phyloP scores from a whole-genome alignment of 2,888 invertebrate genomes.

The Ephialtes manifestator region DNA sequence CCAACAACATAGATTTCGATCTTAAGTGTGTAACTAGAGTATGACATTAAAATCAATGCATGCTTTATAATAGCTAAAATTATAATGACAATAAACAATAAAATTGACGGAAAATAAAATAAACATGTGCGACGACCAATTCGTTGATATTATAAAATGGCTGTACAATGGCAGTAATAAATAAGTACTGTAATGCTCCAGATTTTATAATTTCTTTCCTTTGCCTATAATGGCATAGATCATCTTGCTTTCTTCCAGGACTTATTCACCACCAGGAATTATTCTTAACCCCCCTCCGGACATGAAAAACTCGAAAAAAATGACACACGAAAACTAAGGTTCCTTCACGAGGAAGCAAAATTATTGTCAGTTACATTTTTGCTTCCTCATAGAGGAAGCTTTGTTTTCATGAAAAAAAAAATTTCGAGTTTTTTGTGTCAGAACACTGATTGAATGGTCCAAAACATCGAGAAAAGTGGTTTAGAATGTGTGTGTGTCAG shows the following conservation, averaged over 20 bases:
- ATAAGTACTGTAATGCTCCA: slow-evolving; percentile 83
- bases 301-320: no score
- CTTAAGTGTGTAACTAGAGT: slow-evolving; percentile 84
- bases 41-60: slow-evolving; percentile 82
- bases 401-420: no score
- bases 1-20: slow-evolving; percentile 82
- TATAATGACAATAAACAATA: slow-evolving; percentile 72
- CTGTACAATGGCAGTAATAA: slow-evolving; percentile 84
- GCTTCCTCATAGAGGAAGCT: no score
- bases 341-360: no score
- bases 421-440: no score
- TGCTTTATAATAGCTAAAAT: slow-evolving; percentile 82
- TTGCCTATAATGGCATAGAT: background rate
- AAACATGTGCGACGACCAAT: slow-evolving; percentile 78
- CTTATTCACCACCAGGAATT: no score
- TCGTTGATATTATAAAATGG: slow-evolving; percentile 83
- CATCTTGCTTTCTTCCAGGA: background rate
- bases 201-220: slow-evolving; percentile 22
- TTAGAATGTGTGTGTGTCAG: no score
- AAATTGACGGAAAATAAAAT: slow-evolving; percentile 48
- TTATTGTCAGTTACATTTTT: no score
- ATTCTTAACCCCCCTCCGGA: background rate
- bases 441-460: no score
- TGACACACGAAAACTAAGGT: no score
- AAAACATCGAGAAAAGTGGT: no score